Conservation (phyloP, 2,113 vertebrate species). For the Vidua macroura region DNA sequence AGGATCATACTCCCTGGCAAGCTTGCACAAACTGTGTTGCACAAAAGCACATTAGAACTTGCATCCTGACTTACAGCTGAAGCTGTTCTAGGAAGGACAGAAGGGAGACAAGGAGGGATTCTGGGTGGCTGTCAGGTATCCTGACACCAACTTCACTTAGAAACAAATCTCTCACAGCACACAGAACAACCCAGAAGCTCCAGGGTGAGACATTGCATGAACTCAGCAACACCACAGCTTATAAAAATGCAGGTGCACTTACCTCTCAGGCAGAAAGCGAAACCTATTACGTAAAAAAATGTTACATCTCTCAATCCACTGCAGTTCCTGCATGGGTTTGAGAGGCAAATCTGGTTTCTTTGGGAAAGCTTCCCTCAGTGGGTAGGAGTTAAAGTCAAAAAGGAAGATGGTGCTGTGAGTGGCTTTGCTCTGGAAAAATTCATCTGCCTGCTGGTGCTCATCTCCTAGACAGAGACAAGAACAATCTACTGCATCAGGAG, state of each 20-base stretch:
- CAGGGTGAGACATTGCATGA: background rate
- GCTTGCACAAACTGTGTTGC: background rate
- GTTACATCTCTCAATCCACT: slow-evolving; percentile 64
- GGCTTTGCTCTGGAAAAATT: background rate
- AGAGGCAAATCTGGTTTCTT: background rate
- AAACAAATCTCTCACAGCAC: background rate
- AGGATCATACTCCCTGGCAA: background rate
- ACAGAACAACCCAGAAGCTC: background rate
- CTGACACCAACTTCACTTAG: background rate
- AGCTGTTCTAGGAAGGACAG: background rate
- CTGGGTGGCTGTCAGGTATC: background rate
- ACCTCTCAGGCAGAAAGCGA: background rate
- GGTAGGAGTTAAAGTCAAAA: slow-evolving; percentile 61
- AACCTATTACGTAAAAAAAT: slow-evolving; percentile 53
- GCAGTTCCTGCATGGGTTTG: background rate
- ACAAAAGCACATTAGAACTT: background rate
- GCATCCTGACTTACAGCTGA: background rate
- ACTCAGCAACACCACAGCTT: background rate
- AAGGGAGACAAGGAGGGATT: background rate
- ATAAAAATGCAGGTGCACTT: background rate
- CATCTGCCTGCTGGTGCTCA: background rate
- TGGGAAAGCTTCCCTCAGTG: slow-evolving; percentile 36
- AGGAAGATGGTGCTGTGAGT: slow-evolving; percentile 53
- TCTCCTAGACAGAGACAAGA: slow-evolving; percentile 38
- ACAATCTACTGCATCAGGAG: background rate